A percentile compares a stretch with the other conserved stretches of the same genome.
Conservation (phyloP, 1,140 invertebrate genomes). For the Polypedilum vanderplanki region DNA sequence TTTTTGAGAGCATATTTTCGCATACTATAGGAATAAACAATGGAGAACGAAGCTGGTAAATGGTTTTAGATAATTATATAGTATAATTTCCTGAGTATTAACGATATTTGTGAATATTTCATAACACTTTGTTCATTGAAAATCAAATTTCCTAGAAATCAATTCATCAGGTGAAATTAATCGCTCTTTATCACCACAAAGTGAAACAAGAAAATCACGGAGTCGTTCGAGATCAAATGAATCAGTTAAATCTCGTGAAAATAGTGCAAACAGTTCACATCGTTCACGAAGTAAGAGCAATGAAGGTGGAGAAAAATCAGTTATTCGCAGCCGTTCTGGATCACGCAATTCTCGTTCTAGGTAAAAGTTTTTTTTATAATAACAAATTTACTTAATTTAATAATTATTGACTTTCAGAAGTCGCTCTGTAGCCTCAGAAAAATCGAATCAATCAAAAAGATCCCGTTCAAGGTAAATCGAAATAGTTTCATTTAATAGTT, state of each 20-base stretch:
- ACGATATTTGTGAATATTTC: not conserved
- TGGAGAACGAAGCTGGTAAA: constrained; percentile 20
- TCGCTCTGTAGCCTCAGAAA: not conserved
- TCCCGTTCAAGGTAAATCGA: constrained; percentile 24
- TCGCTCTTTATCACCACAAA: constrained; percentile 3
- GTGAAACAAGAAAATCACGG: not conserved
- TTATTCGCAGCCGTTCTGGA: too few species aligned
- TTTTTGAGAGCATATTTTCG: not conserved
- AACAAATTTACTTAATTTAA: too few species aligned
- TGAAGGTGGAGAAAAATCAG: not conserved
- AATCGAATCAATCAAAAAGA: not conserved
- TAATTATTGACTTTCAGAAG: not conserved
- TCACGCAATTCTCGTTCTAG: too few species aligned
- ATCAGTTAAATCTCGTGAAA: not conserved
- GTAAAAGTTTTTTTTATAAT: too few species aligned
- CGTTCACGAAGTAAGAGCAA: not conserved
- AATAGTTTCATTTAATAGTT: too few species aligned
- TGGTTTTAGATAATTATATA: not conserved
- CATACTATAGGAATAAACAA: not conserved
- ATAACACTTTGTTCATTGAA: not conserved
- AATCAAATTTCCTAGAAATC: not conserved
- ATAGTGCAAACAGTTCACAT: not conserved
- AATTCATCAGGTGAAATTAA: not conserved
- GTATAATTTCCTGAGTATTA: not conserved
- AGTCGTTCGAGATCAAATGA: not conserved